Percentiles rank a stretch among this genome's conserved stretches.
phyloP scores from a whole-genome alignment of 2,888 invertebrate species.

The Papilio gigon region DNA sequence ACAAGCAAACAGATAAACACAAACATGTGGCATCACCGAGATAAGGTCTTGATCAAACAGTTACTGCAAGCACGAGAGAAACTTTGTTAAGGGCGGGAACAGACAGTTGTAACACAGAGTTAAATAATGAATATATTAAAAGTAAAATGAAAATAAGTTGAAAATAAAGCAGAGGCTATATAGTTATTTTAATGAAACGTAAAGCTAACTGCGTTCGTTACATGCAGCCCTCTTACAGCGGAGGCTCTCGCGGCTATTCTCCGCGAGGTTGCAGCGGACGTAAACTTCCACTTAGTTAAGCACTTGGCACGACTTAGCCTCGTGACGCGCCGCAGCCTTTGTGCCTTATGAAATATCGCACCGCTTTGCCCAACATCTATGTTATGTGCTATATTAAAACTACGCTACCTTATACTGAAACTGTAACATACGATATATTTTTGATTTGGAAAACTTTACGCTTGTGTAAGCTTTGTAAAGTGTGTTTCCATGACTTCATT shows the following conservation, averaged over 20 bases:
- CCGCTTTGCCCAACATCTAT: conserved; percentile 12
- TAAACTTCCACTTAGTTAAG: conserved; percentile 37
- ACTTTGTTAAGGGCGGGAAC: neutral
- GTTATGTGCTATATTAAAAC: conserved; percentile 4
- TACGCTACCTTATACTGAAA: conserved; percentile 1
- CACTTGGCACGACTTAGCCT: conserved; percentile 30
- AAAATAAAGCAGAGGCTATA: too few species aligned
- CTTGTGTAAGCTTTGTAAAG: too few species aligned
- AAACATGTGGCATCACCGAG: neutral
- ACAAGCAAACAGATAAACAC: conserved; percentile 5
- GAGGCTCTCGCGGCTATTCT: conserved; percentile 28
- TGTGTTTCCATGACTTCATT: too few species aligned
- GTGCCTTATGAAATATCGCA: conserved; percentile 28
- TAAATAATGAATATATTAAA: neutral
- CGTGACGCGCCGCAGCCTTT: conserved; percentile 28
- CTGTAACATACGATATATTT: neutral
- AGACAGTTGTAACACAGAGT: neutral
- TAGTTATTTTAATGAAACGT: conserved; percentile 3
- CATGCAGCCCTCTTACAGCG: conserved; percentile 21
- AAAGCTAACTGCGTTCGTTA: neutral
- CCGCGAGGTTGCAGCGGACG: conserved; percentile 4
- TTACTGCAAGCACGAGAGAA: neutral
- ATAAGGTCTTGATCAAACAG: conserved; percentile 5
- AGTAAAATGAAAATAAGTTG: neutral
- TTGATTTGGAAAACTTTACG: too few species aligned